Base-by-base conservation (phyloP, 2,113 vertebrate species). In the Marcusenius ussheri region DNA sequence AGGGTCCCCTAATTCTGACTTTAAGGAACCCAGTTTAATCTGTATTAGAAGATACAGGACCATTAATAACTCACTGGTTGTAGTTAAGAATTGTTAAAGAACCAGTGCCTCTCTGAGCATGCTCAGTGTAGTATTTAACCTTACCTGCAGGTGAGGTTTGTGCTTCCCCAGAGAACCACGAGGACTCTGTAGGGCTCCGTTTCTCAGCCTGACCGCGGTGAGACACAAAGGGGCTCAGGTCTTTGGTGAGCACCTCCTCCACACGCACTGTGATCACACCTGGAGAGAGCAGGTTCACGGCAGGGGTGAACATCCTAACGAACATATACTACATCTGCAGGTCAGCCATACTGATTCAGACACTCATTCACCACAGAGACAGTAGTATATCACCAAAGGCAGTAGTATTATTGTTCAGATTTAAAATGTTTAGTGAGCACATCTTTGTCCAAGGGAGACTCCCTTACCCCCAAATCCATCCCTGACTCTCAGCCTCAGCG, bases 391-490 rank as follows among this genome's bases (percentile, higher is more conserved):
- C n/a, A 31, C 62, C 62, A 70, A 70, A 70, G 62, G 62, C 27
- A 70, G 62, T 13, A 89, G 45, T 49, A 85, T 13, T 39, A 13
- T 39, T 87, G 49, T 31, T 56, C 10, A 87, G 10, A 5, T 88
- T 42, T 17, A 50, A 49, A 70, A 70, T 70, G 8, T 31, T 70
- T 70, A 70, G 62, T 31, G 62, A 13, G 27, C 62, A 31, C 10
- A 39, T 35, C 4, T 19, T 5, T 56, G 50, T 35, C 5, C 27
- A 17, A 19, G 66, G 49, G 6, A 50, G n/a, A 87, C 27, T 27
- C 17, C 51, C 91, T 7, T 91, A 97, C 96, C 95, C 45, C 95
- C 95, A 87, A 90, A 89, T 0, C 95, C 96, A 94, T 94, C 93
- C 45, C 92, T 95, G 56, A 96, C 89, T 87, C 74, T 46, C 88